Evolutionary conservation across 2,888 invertebrate species (phyloP).

Genomic region (Spisula solida): DNA sequence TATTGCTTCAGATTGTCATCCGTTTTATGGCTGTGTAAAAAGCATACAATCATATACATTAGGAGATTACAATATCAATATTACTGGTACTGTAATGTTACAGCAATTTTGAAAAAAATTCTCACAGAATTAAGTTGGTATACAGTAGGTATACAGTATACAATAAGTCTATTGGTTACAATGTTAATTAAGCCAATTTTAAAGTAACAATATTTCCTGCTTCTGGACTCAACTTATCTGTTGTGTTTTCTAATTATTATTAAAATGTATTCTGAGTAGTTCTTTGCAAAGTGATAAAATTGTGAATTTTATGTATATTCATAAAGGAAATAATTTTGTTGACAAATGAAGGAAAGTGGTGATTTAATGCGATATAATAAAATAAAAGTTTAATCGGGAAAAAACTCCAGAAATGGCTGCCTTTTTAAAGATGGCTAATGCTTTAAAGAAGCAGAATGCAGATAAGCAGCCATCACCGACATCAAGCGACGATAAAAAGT

Average conservation of each 20-base stretch:
- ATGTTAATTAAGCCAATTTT: neutral
- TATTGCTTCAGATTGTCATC: neutral
- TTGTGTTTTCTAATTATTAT: neutral
- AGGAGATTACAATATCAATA: neutral
- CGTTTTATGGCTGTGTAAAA: neutral
- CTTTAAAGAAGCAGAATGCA: constrained; percentile 53
- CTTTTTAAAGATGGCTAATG: constrained; percentile 63
- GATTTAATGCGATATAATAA: constrained; percentile 7
- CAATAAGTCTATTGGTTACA: neutral
- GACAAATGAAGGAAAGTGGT: neutral
- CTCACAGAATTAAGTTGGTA: neutral
- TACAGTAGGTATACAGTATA: neutral
- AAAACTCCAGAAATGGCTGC: constrained; percentile 53
- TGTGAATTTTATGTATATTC: neutral
- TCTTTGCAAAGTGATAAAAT: neutral
- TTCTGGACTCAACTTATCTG: neutral
- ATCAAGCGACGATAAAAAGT: constrained; percentile 62
- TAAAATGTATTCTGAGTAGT: neutral
- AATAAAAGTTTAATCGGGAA: neutral
- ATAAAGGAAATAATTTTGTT: neutral
- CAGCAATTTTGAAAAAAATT: neutral
- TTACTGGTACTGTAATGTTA: neutral
- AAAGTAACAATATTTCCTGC: neutral
- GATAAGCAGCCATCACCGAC: constrained; percentile 51
- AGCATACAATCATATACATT: neutral